Conservation (phyloP, 2,113 vertebrate species). For the Sinocyclocheilus rhinocerous region DNA sequence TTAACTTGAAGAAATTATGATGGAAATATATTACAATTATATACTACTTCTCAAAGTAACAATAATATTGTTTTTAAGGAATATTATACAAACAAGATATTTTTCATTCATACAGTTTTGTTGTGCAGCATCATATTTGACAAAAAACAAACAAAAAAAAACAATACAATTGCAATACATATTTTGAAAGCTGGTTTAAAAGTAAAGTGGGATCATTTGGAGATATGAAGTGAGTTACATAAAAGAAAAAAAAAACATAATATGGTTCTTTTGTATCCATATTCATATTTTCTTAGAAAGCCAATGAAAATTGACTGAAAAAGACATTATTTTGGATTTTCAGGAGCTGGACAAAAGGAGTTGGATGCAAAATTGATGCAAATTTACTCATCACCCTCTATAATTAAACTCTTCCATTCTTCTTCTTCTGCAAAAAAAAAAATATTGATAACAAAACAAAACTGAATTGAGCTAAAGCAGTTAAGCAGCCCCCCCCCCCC, state of each 20-base stretch:
- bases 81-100: neutral
- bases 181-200: too few species aligned
- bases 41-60: too few species aligned
- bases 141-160: too few species aligned
- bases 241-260: too few species aligned
- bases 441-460: neutral
- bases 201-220: too few species aligned
- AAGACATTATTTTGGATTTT: neutral
- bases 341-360: neutral
- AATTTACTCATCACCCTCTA: neutral
- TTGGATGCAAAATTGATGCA: neutral
- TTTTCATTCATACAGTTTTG: neutral
- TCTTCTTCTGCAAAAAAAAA: neutral
- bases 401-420: neutral
- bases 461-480: slow-evolving; percentile 3
- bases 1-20: too few species aligned
- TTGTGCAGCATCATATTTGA: neutral
- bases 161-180: too few species aligned
- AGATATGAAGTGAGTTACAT: too few species aligned
- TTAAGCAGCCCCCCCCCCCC: neutral
- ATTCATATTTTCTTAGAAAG: neutral
- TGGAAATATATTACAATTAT: too few species aligned
- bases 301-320: neutral
- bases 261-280: neutral
- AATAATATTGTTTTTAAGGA: too few species aligned